Conservation (phyloP, 2,888 invertebrate species). For the Ashinkailepas kermadecensis region DNA sequence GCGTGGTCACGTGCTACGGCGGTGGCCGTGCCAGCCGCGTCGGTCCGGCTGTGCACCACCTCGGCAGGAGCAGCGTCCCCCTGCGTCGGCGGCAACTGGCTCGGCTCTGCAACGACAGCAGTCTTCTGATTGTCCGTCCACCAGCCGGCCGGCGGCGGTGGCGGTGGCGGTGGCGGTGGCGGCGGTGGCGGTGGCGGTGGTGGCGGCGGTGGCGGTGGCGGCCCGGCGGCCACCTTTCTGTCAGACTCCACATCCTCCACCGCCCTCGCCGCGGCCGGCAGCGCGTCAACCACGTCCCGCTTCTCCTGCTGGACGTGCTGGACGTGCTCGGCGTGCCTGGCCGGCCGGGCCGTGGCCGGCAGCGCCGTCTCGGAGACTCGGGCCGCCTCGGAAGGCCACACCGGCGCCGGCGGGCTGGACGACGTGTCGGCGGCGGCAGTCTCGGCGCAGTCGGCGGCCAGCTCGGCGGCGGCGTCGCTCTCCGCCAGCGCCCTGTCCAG, state of each 20-base stretch:
- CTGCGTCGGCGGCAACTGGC: not conserved
- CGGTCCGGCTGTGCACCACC: too few relatives aligned
- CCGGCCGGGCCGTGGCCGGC: not conserved
- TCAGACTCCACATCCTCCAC: not conserved
- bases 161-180: not conserved
- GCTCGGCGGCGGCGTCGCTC: not conserved
- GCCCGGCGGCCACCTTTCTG: not conserved
- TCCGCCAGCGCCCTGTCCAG: not conserved
- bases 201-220: not conserved
- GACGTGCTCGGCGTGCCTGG: not conserved
- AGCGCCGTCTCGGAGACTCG: not conserved
- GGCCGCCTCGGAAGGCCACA: not conserved
- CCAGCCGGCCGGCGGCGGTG: not conserved
- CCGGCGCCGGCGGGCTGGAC: not conserved
- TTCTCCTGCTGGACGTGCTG: not conserved
- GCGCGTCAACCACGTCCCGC: not conserved
- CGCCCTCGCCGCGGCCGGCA: not conserved
- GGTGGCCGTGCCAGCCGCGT: too few relatives aligned
- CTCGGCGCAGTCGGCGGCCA: not conserved
- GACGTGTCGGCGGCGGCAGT: not conserved
- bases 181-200: not conserved
- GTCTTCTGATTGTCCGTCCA: not conserved
- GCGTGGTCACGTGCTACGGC: too few relatives aligned
- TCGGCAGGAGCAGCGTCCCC: too few relatives aligned
- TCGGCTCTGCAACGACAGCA: not conserved